A percentile compares a stretch with the other conserved stretches of the same genome.
Evolutionary conservation across 2,113 vertebrate genomes (phyloP).

Genomic region (Oriolus oriolus): DNA sequence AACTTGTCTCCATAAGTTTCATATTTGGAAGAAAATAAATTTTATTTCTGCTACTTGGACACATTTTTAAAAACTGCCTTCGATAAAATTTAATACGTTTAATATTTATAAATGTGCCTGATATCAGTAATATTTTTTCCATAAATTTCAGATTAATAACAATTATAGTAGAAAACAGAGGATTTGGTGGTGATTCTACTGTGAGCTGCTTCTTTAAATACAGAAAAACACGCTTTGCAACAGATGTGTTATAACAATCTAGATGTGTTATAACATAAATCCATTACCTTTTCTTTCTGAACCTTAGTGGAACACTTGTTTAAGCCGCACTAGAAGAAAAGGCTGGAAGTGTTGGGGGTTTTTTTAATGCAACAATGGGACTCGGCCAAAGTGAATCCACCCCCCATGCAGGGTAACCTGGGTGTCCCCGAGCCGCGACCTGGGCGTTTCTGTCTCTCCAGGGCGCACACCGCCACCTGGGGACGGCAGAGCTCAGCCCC

Average conservation of each 20-base stretch:
- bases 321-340: neutral
- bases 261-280: neutral
- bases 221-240: neutral
- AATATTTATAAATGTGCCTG: neutral
- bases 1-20: neutral
- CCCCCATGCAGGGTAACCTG: fast-evolving
- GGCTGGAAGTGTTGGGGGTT: neutral
- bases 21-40: neutral
- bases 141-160: neutral
- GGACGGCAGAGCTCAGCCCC: neutral
- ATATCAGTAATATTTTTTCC: neutral
- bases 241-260: neutral
- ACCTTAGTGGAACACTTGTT: neutral
- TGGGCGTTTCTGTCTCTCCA: too few species aligned
- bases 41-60: neutral
- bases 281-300: neutral
- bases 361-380: neutral
- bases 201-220: neutral
- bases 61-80: neutral
- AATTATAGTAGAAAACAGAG: neutral
- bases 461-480: neutral
- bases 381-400: neutral
- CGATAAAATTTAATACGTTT: neutral
- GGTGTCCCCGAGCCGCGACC: fast-evolving
- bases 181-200: neutral